A percentile compares a stretch with the other conserved stretches of the same genome.
These are phyloP conservation scores for Gavia stellata DNA, from an alignment of 2,113 vertebrate species.

Conservation along the genomic window DNA sequence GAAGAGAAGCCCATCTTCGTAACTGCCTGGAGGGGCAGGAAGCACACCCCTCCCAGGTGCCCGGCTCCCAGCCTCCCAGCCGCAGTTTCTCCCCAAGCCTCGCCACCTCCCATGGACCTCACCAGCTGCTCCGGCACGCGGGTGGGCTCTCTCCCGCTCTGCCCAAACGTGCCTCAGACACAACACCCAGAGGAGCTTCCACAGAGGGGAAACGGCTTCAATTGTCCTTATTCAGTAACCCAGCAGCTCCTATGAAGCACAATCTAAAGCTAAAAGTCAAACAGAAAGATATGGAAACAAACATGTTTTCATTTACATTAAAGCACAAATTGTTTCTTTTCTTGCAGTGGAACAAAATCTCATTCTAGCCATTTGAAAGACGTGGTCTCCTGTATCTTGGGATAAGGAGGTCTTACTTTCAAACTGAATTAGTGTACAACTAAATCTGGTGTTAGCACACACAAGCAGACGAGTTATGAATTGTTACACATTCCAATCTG, in stretches of 20 bases:
- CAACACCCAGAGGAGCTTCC: not conserved
- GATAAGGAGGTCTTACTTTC: not conserved
- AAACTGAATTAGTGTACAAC: not conserved
- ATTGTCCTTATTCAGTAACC: not conserved
- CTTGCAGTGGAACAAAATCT: not conserved
- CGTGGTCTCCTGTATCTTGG: not conserved
- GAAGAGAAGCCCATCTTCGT: not conserved
- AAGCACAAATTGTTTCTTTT: not conserved
- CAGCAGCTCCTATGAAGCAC: not conserved
- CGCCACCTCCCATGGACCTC: not conserved
- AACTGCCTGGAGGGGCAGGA: fast-evolving
- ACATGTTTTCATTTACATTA: not conserved
- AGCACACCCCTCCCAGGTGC: too few relatives aligned
- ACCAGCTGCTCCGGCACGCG: not conserved
- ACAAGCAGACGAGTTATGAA: not conserved
- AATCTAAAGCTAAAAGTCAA: not conserved
- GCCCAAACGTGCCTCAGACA: not conserved
- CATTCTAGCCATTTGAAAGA: not conserved
- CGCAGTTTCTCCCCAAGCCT: not conserved
- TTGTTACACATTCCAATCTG: not conserved
- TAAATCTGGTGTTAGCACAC: not conserved
- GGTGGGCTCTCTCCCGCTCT: not conserved
- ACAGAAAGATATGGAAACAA: not conserved
- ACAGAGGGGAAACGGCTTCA: fast-evolving
- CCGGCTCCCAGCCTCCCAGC: not conserved